phyloP scores from a whole-genome alignment of 2,113 vertebrate species.

The Vanacampus margaritifer region DNA sequence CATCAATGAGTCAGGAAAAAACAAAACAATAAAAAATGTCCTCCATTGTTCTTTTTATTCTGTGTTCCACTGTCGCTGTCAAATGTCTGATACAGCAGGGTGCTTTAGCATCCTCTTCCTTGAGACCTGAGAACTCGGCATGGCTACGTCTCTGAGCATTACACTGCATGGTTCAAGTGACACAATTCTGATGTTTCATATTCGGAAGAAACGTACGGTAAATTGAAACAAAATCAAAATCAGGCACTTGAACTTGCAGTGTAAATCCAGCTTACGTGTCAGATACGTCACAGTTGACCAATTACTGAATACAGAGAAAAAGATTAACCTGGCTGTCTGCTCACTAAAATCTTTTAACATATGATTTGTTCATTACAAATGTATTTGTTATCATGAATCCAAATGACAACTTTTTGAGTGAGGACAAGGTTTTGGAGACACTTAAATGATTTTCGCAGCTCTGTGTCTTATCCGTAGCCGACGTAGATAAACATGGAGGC shows the following conservation, averaged over 20 bases:
- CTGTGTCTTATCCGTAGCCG: constrained; percentile 4
- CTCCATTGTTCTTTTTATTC: neutral
- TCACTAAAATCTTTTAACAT: neutral
- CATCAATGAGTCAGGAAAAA: neutral
- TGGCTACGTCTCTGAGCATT: neutral
- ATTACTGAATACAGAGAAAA: neutral
- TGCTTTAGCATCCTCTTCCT: neutral
- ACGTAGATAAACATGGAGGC: constrained; percentile 49
- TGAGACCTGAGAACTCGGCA: neutral
- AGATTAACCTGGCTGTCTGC: too few relatives aligned
- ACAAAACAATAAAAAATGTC: neutral
- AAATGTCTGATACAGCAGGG: neutral
- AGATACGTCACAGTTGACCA: neutral
- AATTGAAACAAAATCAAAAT: too few relatives aligned
- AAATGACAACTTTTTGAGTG: neutral
- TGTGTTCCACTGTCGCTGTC: neutral
- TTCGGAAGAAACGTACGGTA: too few relatives aligned
- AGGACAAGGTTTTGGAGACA: neutral
- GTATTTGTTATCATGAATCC: neutral
- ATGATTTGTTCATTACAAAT: neutral
- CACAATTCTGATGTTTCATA: neutral
- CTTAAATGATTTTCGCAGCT: constrained; percentile 7
- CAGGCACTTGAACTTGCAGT: neutral
- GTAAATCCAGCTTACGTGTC: neutral
- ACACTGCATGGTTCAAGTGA: neutral